Evolutionary conservation across 2,113 vertebrate species (phyloP).

Genomic region (Osmerus eperlanus): DNA sequence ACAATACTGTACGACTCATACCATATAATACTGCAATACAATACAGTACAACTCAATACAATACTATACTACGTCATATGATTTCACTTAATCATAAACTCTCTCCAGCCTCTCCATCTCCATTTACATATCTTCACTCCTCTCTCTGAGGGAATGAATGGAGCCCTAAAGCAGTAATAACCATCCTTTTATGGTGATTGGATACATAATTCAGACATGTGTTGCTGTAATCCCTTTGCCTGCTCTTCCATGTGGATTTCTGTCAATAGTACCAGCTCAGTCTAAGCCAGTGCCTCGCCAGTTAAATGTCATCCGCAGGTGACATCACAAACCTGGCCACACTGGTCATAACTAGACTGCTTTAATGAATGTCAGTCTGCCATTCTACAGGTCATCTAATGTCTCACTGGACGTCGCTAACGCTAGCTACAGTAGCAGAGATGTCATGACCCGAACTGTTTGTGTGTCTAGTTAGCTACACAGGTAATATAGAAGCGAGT

Average conservation of each 20-base stretch:
- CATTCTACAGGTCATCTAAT: too few species aligned
- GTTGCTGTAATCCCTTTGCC: conserved; percentile 19
- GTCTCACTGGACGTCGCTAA: too few species aligned
- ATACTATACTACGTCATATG: background rate
- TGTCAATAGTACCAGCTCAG: conserved; percentile 17
- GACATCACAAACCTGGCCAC: background rate
- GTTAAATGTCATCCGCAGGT: conserved; percentile 8
- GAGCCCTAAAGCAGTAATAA: conserved; percentile 3
- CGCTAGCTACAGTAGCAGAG: too few species aligned
- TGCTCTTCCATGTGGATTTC: conserved; percentile 6
- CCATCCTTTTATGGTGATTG: conserved; percentile 1
- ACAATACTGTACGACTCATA: background rate
- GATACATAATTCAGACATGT: background rate
- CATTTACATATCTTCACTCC: background rate
- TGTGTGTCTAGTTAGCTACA: too few species aligned
- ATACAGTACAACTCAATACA: background rate
- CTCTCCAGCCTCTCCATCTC: background rate
- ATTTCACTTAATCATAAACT: background rate
- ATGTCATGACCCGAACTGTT: too few species aligned
- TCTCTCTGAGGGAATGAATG: background rate
- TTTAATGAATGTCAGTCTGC: background rate
- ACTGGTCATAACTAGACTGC: background rate
- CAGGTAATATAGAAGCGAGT: too few species aligned
- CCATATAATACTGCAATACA: background rate
- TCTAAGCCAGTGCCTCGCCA: conserved; percentile 3